Evolutionary conservation across 1,140 invertebrate species (phyloP), one percentile per base, ranked within the genome.

Genomic region (Conopomorpha cramerella): DNA sequence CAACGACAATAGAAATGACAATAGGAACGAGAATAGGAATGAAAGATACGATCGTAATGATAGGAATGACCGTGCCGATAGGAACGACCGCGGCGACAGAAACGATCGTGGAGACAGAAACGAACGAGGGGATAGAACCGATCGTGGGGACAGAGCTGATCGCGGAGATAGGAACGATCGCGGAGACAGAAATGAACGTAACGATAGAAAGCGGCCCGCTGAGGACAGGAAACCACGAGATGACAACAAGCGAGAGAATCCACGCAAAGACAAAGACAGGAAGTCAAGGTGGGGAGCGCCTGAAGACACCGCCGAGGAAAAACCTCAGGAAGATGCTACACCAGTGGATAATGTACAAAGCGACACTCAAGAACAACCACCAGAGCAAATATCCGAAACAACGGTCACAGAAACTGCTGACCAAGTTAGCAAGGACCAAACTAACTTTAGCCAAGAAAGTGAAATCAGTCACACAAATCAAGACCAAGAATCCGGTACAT

Each of bases 241-340:
- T 8, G 10, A 39, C 2, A 42, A 46, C 13, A 55, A 64, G 11
- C 55, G 62, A 16, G 49, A 50, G 7, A 55, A 38, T 8, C 33
- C 53, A 0, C 51, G 59, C 15, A 46, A 67, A 30, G 65, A 73
- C 18, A 73, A 59, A 43, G 68, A 73, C 43, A 58, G 68, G 26
- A 76, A 73, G 33, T 73, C 67, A 0, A 52, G 71, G 25, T 76
- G 71, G 71, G 71, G 67, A 1, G 71, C 67, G 0, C 55, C 62
- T 0, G 68, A 71, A 2, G 66, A 70, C n/a, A 27, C 39, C 3
- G 32, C 30, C 0, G 15, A 29, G 8, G 25, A 37, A 3, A 17
- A 34, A 6, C 8, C 36, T 7, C 15, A n/a, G 13, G 19, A 16
- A 3, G 15, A n/a, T 8, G 16, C 26, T 36, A 28, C 8, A 14